Conservation (phyloP, 2,113 vertebrate genomes). For the Eonycteris spelaea region DNA sequence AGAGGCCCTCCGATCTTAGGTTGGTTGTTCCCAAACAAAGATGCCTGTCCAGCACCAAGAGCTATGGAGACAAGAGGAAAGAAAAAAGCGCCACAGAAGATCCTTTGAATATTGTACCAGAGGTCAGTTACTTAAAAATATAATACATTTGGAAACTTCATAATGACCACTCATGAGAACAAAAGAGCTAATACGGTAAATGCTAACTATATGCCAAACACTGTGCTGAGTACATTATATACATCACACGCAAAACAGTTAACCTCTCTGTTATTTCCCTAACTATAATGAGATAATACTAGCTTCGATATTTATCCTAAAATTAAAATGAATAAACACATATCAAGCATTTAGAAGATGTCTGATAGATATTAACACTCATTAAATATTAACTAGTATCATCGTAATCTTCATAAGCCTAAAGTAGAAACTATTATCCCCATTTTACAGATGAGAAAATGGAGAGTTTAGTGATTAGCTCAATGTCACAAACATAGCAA, state of each 20-base stretch:
- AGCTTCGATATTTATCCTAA: neutral
- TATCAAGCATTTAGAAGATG: constrained; percentile 3
- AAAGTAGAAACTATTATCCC: neutral
- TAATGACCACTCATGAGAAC: constrained; percentile 45
- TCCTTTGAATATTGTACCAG: constrained; percentile 59
- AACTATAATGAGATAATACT: neutral
- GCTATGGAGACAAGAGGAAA: constrained; percentile 74
- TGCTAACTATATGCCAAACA: neutral
- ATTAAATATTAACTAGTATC: constrained; percentile 18
- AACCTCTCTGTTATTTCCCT: neutral
- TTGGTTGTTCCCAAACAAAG: constrained; percentile 93
- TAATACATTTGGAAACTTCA: constrained; percentile 46
- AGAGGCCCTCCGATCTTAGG: constrained; percentile 89
- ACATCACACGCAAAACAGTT: neutral
- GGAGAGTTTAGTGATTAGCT: neutral
- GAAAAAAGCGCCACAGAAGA: constrained; percentile 60
- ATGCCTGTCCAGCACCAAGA: constrained; percentile 89
- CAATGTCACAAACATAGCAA: neutral
- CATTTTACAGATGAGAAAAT: constrained; percentile 30
- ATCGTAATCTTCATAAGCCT: neutral
- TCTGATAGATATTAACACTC: neutral
- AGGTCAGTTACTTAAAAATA: constrained; percentile 50
- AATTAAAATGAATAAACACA: constrained; percentile 38
- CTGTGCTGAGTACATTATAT: neutral
- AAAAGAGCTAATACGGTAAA: constrained; percentile 35